Evolutionary conservation across 2,888 invertebrate species (phyloP), one percentile per base, ranked within the genome.

Genomic region (Campopleginae sp.): DNA sequence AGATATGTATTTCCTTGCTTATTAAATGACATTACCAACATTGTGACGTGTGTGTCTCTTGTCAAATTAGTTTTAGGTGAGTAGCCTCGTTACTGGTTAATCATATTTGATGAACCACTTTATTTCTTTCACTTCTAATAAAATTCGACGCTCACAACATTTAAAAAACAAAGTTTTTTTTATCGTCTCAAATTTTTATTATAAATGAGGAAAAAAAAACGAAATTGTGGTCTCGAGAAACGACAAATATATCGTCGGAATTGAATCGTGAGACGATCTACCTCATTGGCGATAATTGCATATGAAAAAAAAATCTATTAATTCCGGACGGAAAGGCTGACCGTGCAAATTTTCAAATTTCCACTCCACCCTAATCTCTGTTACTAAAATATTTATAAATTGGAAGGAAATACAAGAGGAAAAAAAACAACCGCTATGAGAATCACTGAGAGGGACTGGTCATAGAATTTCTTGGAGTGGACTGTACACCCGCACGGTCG

Each of bases 401-500:
- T 33, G 5, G 17, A 2, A 10, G 2, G n/a, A 51, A 8, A 48
- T 0, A 10, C 0, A 0, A 46, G 19, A 46, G 14, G 65, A 31
- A 63, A 46, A 58, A 23, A 74, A 74, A 72, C 51, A 10, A 38
- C 31, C 19, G 42, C 74, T 82, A 82, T 86, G 86, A 87, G 86
- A 82, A 81, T 86, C 86, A 86, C 87, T 85, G 88, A 38, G 61
- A 51, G 71, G 42, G 51, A 23, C 46, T 58, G 65, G 54, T 23
- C 27, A 68, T 72, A 79, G 48, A 51, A 75, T 85, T 83, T 90
- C 85, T 89, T 88, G 88, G 54, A 77, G 58, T 42, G 17, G 89
- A 89, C 85, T 90, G 91, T 91, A 91, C 87, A 27, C 54, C 46
- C 87, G 63, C 76, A 80, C 79, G 84, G 74, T 79, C 86, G 87